Evolutionary conservation across 2,888 invertebrate genomes (phyloP).

Genomic region (Drosophila tanythrix): DNA sequence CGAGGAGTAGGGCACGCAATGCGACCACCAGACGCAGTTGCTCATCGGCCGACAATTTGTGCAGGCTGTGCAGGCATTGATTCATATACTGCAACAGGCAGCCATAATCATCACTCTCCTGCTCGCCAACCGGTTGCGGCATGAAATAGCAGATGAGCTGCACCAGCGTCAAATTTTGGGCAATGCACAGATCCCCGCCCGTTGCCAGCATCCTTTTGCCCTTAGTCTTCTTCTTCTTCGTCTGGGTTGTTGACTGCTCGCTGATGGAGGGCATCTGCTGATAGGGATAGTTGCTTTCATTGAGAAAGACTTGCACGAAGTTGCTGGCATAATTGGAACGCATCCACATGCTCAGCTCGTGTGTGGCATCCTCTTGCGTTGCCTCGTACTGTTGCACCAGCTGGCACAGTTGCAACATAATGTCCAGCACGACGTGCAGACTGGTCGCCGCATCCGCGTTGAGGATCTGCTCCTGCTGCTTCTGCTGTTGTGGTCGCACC

Average conservation of each 20-base stretch:
- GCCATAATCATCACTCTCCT: slow-evolving; percentile 34
- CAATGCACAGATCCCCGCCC: slow-evolving; percentile 85
- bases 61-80: slow-evolving; percentile 46
- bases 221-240: slow-evolving; percentile 23
- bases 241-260: neutral
- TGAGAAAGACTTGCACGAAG: slow-evolving; percentile 86
- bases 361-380: slow-evolving; percentile 61
- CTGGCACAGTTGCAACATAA: slow-evolving; percentile 87
- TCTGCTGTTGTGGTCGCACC: slow-evolving; percentile 86
- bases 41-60: slow-evolving; percentile 49
- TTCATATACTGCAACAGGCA: slow-evolving; percentile 49
- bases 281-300: slow-evolving; percentile 79
- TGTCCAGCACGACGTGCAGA: slow-evolving; percentile 88
- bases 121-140: slow-evolving; percentile 43
- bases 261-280: slow-evolving; percentile 60
- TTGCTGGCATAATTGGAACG: slow-evolving; percentile 86
- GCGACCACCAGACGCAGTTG: slow-evolving; percentile 70
- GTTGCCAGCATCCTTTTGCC: slow-evolving; percentile 13
- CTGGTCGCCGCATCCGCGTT: slow-evolving; percentile 88
- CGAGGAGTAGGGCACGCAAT: slow-evolving; percentile 68
- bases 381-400: slow-evolving; percentile 83
- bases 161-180: slow-evolving; percentile 86
- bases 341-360: slow-evolving; percentile 86
- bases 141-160: slow-evolving; percentile 86
- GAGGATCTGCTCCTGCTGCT: slow-evolving; percentile 81